Evolutionary conservation across 2,113 vertebrate genomes (phyloP).

Genomic region (Brachyhypopomus gauderio): DNA sequence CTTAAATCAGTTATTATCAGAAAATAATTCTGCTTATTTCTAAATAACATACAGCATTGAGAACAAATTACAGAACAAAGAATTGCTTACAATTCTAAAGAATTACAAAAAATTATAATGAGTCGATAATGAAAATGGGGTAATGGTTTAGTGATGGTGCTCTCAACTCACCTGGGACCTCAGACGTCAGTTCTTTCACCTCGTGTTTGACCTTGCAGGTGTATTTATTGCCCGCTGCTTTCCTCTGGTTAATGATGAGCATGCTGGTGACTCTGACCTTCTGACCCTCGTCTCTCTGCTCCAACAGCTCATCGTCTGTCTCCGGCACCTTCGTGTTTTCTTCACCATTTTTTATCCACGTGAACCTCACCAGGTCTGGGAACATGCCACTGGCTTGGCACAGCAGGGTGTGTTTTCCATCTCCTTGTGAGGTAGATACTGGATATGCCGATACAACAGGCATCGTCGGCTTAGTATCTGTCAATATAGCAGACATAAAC

Average conservation of each 20-base stretch:
- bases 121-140: too few relatives aligned
- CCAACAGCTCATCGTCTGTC: not conserved
- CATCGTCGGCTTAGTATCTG: too few relatives aligned
- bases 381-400: conserved; percentile 51
- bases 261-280: conserved; percentile 35
- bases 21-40: too few relatives aligned
- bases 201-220: conserved; percentile 12
- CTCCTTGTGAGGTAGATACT: not conserved
- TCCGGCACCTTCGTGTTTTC: rapidly evolving
- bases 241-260: conserved; percentile 11
- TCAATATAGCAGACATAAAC: too few relatives aligned
- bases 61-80: too few relatives aligned
- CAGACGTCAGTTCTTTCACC: rapidly evolving
- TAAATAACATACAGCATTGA: too few relatives aligned
- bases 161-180: conserved; percentile 7
- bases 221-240: not conserved
- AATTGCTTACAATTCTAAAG: too few relatives aligned
- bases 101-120: too few relatives aligned
- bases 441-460: conserved; percentile 10
- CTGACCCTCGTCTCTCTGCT: not conserved
- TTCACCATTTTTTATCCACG: not conserved
- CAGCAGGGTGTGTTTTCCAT: not conserved
- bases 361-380: conserved; percentile 45
- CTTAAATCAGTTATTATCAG: not conserved
- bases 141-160: not conserved